These are phyloP conservation scores for Neodontobutis hainanensis DNA, from an alignment of 2,113 vertebrate genomes.

Conservation along the genomic window DNA sequence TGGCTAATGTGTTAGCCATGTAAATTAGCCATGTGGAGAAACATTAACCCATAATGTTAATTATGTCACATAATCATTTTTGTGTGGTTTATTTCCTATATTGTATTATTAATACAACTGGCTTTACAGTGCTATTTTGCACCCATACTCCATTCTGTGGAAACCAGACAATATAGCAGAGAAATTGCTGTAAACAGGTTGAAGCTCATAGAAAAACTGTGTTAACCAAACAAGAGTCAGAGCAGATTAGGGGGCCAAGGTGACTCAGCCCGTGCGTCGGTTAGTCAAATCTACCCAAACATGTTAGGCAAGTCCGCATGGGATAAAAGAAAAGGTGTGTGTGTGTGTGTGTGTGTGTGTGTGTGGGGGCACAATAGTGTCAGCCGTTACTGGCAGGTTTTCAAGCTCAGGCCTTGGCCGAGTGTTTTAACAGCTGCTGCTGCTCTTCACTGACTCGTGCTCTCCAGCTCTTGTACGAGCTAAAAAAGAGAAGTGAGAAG, in stretches of 20 bases:
- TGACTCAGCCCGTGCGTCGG: constrained; percentile 55
- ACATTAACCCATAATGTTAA: too few species aligned
- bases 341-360: neutral
- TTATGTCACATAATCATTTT: too few species aligned
- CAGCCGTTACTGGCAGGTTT: constrained; percentile 79
- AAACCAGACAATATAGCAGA: too few species aligned
- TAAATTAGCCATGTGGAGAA: too few species aligned
- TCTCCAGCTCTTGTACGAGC: constrained; percentile 6
- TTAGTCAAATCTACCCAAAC: constrained; percentile 72
- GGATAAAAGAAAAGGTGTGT: constrained; percentile 17
- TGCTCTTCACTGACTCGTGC: constrained; percentile 59
- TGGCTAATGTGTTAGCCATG: too few species aligned
- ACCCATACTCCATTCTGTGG: too few species aligned
- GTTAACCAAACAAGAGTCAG: constrained; percentile 6
- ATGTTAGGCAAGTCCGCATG: constrained; percentile 62
- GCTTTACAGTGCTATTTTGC: too few species aligned
- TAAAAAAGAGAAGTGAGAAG: constrained; percentile 41
- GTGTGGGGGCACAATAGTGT: constrained; percentile 45
- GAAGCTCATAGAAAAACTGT: too few species aligned
- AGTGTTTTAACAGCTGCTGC: constrained; percentile 83
- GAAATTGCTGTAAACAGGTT: too few species aligned
- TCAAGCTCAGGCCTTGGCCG: constrained; percentile 71
- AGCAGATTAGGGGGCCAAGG: constrained; percentile 34
- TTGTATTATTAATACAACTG: too few species aligned
- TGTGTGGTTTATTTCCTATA: too few species aligned